Evolutionary conservation across 2,888 invertebrate species (phyloP), one percentile per base, ranked within the genome.

Genomic region (Campoletis raptor): DNA sequence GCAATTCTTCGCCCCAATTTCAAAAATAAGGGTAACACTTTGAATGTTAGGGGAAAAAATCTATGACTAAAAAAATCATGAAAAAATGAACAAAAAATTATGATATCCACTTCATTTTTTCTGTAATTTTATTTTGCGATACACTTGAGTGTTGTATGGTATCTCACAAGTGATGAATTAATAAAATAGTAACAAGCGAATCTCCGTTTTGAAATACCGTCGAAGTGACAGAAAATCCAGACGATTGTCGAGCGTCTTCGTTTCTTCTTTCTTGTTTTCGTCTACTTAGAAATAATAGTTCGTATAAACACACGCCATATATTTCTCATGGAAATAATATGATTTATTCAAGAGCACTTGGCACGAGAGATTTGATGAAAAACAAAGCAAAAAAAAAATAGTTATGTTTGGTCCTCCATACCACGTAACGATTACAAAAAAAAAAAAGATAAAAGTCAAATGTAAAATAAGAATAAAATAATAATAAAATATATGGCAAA

Each of bases 361-460:
- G 79, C 80, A 77, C 64, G 85, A 76, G 83, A 73, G 45, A 83
- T 54, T 78, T 48, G 67, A 79, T 88, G 80, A 79, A 87, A 88
- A 87, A 87, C 57, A 73, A 87, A 82, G 52, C 72, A 45, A 83
- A 85, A 67, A 79, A 87, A 79, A 87, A 81, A 85, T 88, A 84
- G 83, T 85, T 88, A 87, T 85, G 81, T 89, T 90, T 90, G 89
- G 90, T 90, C 90, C 90, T 90, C 89, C 89, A 81, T 85, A 88
- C 90, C 89, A 85, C 87, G 67, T 84, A 81, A 82, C 85, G 85
- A 87, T 87, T 88, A 79, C 70, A 86, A 87, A 89, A 83, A 82
- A 82, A 85, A 76, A 83, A 61, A 74, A 81, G 36, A 80, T 73
- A 69, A 5, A 30, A 52, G 74, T 42, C 64, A 64, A 57, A 37